Evolutionary conservation across 2,797 vertebrate species (phyloP).

Genomic region (Toxotes lorentzi): DNA sequence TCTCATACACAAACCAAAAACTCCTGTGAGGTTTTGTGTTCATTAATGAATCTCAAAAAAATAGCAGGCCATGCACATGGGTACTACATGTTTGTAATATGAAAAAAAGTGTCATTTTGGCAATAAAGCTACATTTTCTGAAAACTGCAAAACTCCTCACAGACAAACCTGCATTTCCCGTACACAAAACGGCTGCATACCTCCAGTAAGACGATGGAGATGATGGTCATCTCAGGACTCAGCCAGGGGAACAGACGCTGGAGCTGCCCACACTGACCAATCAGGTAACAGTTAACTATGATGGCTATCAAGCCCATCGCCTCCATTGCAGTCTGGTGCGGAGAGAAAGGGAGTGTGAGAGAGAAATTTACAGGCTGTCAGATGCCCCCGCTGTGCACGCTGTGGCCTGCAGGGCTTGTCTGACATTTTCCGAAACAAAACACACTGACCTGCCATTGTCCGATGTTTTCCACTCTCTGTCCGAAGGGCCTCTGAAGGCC

Average conservation of each 20-base stretch:
- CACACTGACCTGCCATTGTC: constrained; percentile 93
- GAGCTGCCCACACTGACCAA: constrained; percentile 96
- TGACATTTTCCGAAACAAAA: constrained; percentile 32
- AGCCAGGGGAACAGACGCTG: constrained; percentile 96
- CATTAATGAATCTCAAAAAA: not conserved
- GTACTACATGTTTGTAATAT: not conserved
- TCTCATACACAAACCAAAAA: constrained; percentile 35
- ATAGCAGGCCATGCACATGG: constrained; percentile 52
- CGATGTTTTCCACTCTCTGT: constrained; percentile 93
- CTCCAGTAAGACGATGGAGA: constrained; percentile 96
- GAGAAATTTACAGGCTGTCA: constrained; percentile 13
- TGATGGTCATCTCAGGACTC: constrained; percentile 94
- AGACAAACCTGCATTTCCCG: not conserved
- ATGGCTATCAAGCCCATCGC: constrained; percentile 96
- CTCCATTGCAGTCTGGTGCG: constrained; percentile 94
- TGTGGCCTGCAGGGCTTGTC: constrained; percentile 4
- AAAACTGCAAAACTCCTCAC: not conserved
- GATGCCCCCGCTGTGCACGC: not conserved
- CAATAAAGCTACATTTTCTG: not conserved
- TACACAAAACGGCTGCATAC: constrained; percentile 70
- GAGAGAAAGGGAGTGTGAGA: constrained; percentile 16
- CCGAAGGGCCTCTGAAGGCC: constrained; percentile 95
- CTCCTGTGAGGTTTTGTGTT: constrained; percentile 43
- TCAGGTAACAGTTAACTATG: constrained; percentile 97
- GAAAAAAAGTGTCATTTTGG: not conserved